Evolutionary conservation across 1,140 invertebrate species (phyloP).

Genomic region (Papilio helenus): DNA sequence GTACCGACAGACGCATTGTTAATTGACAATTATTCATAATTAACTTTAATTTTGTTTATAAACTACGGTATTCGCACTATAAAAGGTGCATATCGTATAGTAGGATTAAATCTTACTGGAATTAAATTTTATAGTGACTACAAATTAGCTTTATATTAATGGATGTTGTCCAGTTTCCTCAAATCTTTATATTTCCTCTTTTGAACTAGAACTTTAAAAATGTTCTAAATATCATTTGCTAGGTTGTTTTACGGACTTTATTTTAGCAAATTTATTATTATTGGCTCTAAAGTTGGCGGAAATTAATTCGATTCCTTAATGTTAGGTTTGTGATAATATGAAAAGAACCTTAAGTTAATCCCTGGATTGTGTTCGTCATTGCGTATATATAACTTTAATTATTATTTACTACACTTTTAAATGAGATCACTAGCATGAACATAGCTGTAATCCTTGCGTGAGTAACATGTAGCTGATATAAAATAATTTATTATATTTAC

Average conservation of each 20-base stretch:
- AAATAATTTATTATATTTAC: background rate
- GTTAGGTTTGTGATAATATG: background rate
- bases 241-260: no score
- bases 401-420: background rate
- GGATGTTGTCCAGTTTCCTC: no score
- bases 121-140: no score
- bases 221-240: no score
- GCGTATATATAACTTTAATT: background rate
- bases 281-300: background rate
- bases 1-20: conserved; percentile 1
- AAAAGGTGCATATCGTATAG: no score
- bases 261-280: no score
- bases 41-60: no score
- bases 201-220: no score
- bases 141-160: no score
- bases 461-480: background rate
- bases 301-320: background rate
- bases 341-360: background rate
- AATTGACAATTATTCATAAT: background rate
- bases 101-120: no score
- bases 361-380: background rate
- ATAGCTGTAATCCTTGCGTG: background rate
- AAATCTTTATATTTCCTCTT: no score
- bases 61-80: no score
- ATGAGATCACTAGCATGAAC: background rate